phyloP scores from a whole-genome alignment of 1,140 invertebrate species.

The Epicauta chinensis region DNA sequence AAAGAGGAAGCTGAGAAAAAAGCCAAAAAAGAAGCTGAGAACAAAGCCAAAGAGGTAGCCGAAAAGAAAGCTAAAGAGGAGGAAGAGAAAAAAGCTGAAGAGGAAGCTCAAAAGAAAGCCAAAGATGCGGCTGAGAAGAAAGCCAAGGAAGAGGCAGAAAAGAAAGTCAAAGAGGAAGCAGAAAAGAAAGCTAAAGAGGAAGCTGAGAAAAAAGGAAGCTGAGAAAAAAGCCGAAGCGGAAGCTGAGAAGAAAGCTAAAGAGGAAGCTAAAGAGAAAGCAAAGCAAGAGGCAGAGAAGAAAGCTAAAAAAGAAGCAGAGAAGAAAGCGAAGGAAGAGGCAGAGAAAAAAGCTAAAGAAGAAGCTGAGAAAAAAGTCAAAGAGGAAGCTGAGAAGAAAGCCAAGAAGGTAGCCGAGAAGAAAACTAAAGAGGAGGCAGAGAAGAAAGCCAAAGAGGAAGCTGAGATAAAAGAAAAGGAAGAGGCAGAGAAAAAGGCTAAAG shows the following conservation, averaged over 20 bases:
- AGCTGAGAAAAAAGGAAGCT: slow-evolving; percentile 6
- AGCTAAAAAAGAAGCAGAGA: slow-evolving; percentile 28
- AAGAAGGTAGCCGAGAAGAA: slow-evolving; percentile 27
- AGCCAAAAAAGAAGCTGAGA: slow-evolving; percentile 16
- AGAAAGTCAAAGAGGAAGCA: not conserved
- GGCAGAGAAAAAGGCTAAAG: slow-evolving; percentile 20
- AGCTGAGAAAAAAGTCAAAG: slow-evolving; percentile 15
- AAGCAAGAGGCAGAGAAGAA: slow-evolving; percentile 24
- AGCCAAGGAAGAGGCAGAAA: not conserved
- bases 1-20: slow-evolving; percentile 17
- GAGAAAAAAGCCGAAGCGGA: slow-evolving; percentile 6
- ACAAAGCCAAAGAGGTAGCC: slow-evolving; percentile 12
- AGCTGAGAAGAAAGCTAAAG: slow-evolving; percentile 10
- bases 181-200: slow-evolving; percentile 8
- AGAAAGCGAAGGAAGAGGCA: slow-evolving; percentile 21
- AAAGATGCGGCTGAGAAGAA: slow-evolving; percentile 9
- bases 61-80: slow-evolving; percentile 4
- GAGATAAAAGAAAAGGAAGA: slow-evolving; percentile 19
- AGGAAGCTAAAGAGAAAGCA: slow-evolving; percentile 24
- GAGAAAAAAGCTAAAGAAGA: slow-evolving; percentile 27
- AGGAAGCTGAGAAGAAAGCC: slow-evolving; percentile 25
- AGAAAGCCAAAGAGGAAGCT: slow-evolving; percentile 27
- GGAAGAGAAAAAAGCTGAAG: slow-evolving; percentile 3
- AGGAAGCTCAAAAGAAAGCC: slow-evolving; percentile 10
- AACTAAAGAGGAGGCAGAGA: slow-evolving; percentile 24